phyloP scores from a whole-genome alignment of 2,888 invertebrate species.

The Ophioninae sp. region DNA sequence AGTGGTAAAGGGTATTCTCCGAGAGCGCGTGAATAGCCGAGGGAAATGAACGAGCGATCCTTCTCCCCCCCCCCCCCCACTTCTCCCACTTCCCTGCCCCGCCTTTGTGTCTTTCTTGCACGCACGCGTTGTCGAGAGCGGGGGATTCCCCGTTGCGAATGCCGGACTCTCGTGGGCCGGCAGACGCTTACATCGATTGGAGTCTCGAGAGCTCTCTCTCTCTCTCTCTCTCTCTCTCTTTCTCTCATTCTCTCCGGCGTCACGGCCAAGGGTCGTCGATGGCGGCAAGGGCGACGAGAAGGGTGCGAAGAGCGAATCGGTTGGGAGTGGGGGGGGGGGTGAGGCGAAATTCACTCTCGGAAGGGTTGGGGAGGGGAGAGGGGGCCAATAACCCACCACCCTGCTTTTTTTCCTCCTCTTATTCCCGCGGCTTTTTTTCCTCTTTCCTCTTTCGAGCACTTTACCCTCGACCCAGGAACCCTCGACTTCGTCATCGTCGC shows the following conservation, averaged over 20 bases:
- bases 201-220: constrained; percentile 46
- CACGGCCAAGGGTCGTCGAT: constrained; percentile 62
- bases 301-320: background rate
- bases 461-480: constrained; percentile 56
- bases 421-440: background rate
- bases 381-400: constrained; percentile 49
- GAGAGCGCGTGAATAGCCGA: too few relatives aligned
- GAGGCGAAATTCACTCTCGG: background rate
- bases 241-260: constrained; percentile 33
- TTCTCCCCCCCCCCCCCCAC: too few relatives aligned
- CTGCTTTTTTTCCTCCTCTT: constrained; percentile 13
- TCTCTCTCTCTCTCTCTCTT: too few relatives aligned
- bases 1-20: too few relatives aligned
- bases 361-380: background rate
- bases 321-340: background rate
- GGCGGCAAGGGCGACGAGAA: background rate
- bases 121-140: constrained; percentile 28
- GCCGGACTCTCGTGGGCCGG: constrained; percentile 61
- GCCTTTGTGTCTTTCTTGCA: background rate
- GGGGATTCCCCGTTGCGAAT: constrained; percentile 65
- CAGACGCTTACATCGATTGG: constrained; percentile 76
- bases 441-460: constrained; percentile 21
- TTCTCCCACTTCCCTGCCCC: background rate
- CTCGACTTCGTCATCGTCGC: constrained; percentile 41
- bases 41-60: too few relatives aligned